Percentiles rank a stretch among this genome's conserved stretches.
Evolutionary conservation across 1,140 invertebrate genomes (phyloP).

Genomic region (Luehdorfia chinensis): DNA sequence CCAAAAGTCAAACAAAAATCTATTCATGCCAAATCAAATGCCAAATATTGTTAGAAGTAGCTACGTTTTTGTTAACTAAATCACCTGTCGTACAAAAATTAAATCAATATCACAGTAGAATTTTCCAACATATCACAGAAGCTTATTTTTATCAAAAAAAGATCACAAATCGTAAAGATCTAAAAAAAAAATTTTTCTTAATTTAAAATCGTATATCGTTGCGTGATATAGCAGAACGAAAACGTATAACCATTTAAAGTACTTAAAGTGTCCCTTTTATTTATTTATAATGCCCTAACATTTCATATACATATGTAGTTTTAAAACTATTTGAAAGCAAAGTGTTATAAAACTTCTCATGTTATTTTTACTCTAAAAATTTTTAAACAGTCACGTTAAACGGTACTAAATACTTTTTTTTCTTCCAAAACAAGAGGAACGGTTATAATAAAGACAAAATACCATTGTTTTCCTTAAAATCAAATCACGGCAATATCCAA

Average conservation of each 20-base stretch:
- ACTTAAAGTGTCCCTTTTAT: too few species aligned
- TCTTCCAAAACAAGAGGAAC: neutral
- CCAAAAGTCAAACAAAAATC: too few species aligned
- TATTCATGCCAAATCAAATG: constrained; percentile 57
- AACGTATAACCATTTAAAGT: neutral
- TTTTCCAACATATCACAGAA: constrained; percentile 12
- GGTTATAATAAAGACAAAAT: neutral
- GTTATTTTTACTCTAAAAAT: neutral
- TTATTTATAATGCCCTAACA: neutral
- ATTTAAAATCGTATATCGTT: neutral
- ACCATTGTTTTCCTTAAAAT: neutral
- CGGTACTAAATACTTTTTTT: neutral
- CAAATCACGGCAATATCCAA: neutral
- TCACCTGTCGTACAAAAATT: constrained; percentile 10
- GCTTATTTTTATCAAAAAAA: neutral
- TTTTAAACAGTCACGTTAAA: neutral
- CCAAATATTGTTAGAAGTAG: constrained; percentile 43
- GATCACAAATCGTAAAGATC: neutral
- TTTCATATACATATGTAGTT: neutral
- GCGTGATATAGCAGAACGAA: too few species aligned
- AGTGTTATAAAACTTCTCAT: neutral
- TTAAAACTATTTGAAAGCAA: too few species aligned
- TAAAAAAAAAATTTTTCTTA: neutral
- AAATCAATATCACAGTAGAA: constrained; percentile 6
- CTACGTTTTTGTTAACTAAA: constrained; percentile 21